Percentiles rank a stretch among this genome's conserved stretches.
phyloP scores from a whole-genome alignment of 2,113 vertebrate genomes.

The Platysternon megacephalum region DNA sequence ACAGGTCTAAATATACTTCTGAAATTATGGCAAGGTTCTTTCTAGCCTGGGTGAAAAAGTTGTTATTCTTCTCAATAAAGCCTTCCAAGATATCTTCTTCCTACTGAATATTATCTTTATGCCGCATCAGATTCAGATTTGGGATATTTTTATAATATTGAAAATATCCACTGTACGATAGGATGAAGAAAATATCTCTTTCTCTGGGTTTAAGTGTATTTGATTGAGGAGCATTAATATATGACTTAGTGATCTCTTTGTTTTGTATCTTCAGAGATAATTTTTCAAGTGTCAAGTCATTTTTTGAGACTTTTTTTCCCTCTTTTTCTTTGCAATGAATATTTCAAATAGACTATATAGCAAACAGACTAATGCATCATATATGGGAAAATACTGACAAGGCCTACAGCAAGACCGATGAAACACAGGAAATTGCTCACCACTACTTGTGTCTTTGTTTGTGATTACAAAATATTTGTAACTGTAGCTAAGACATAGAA shows the following conservation, averaged over 20 bases:
- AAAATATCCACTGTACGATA: background rate
- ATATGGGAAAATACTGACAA: background rate
- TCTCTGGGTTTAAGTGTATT: background rate
- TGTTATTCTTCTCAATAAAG: too few relatives aligned
- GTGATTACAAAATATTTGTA: background rate
- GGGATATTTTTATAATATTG: constrained; percentile 7
- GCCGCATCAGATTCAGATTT: background rate
- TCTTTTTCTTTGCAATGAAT: background rate
- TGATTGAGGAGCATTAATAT: background rate
- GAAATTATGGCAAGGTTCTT: too few relatives aligned
- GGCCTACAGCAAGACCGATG: background rate
- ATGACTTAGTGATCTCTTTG: background rate
- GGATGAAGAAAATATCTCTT: background rate
- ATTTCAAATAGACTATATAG: background rate
- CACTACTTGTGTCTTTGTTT: background rate
- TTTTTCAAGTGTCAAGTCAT: background rate
- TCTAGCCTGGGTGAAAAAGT: too few relatives aligned
- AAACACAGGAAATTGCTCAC: background rate
- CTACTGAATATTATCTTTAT: background rate
- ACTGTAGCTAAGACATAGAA: background rate
- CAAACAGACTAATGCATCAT: background rate
- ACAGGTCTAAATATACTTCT: too few relatives aligned
- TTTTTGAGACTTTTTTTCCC: background rate
- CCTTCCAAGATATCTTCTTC: background rate
- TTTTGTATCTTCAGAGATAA: background rate